A percentile compares a stretch with the other conserved stretches of the same genome.
Evolutionary conservation across 2,888 invertebrate genomes (phyloP).

Genomic region (Cheilosia scutellata): DNA sequence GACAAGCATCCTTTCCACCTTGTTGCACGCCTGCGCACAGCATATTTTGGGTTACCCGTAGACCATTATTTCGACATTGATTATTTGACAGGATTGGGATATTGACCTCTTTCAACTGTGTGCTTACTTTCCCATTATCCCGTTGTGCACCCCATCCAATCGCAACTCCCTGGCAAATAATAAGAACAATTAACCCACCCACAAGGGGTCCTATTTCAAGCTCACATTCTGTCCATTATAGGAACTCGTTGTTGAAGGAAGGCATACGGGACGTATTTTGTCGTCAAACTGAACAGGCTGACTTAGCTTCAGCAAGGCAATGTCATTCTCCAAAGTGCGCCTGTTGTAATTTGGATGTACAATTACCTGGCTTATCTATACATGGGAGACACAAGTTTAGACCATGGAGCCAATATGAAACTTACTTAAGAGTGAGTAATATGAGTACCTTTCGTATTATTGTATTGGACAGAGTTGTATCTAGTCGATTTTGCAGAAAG

Average conservation of each 20-base stretch:
- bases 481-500: constrained; percentile 58
- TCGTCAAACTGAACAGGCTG: constrained; percentile 62
- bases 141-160: constrained; percentile 73
- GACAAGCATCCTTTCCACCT: constrained; percentile 74
- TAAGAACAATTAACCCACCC: not conserved
- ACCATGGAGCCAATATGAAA: not conserved
- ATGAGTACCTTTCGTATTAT: constrained; percentile 54
- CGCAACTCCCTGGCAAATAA: constrained; percentile 55
- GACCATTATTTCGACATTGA: constrained; percentile 59
- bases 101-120: constrained; percentile 65
- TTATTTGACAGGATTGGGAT: constrained; percentile 72
- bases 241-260: constrained; percentile 45
- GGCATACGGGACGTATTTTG: constrained; percentile 72
- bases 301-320: constrained; percentile 65
- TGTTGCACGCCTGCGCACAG: constrained; percentile 55
- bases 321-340: constrained; percentile 65
- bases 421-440: not conserved
- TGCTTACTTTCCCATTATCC: constrained; percentile 52
- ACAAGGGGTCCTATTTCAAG: not conserved
- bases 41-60: constrained; percentile 51
- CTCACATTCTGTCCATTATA: constrained; percentile 69
- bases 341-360: constrained; percentile 48
- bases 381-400: no score
- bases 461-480: not conserved
- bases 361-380: constrained; percentile 36